Evolutionary conservation across 2,113 vertebrate species (phyloP), one percentile per base, ranked within the genome.

Genomic region (Anarrhichthys ocellatus): DNA sequence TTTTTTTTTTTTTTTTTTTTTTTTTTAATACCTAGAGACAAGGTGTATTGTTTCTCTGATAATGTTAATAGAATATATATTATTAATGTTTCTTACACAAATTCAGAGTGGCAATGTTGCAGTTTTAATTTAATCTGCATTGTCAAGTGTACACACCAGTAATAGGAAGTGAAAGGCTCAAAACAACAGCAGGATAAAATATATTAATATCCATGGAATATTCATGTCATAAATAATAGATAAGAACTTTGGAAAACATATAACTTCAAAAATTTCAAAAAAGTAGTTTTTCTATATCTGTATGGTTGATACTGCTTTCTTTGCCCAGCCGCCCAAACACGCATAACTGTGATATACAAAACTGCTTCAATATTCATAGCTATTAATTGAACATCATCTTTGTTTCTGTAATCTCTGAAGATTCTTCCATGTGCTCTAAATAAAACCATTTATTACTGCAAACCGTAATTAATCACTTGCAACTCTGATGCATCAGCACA

Each of bases 401-500:
- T 1, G 44, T 81, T 82, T 70, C 59, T 52, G 13, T 40, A 58
- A 52, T 48, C 32, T 78, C 38, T 76, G 10, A 67, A 73, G 58
- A 81, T 44, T 42, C 58, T 59, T 80, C 29, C 54, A 73, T 54
- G 32, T 42, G 9, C 56, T 77, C 56, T 63, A 73, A 67, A 81
- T 81, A 79, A 82, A 78, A 27, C 59, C 36, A 75, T 62, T 69
- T 59, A 74, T 80, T 58, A 38, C 59, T 38, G 13, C 24, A 82
- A 76, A 83, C 11, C 27, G 22, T 52, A 84, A 84, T 88, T 82
- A 77, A 63, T 85, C 81, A 77, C 22, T 67, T 52, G 46, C n/a
- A 14, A 76, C 76, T 81, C 62, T 74, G 13, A 22, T 73, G 68
- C 54, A 64, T 71, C 66, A 62, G 38, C 63, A 56, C 18, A 72